Conservation (phyloP, 2,888 invertebrate species). For the Yponomeuta plumbellus region DNA sequence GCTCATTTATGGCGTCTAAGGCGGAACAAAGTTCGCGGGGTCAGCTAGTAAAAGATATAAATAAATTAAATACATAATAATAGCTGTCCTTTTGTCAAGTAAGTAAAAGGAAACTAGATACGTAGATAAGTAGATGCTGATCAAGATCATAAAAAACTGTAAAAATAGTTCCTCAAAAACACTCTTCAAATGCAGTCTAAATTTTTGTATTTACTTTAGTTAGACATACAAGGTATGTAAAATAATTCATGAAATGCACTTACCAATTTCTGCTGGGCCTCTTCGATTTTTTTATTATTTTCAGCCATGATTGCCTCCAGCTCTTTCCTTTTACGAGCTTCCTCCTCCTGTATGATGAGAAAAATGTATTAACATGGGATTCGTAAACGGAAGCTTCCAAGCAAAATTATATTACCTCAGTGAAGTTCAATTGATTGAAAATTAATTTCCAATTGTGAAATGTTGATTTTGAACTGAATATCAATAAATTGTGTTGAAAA, state of each 20-base stretch:
- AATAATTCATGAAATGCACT: slow-evolving; percentile 42
- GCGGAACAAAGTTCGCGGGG: too few species aligned
- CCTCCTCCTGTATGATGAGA: slow-evolving; percentile 94
- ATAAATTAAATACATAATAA: too few species aligned
- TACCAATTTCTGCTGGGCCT: slow-evolving; percentile 97
- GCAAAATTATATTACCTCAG: slow-evolving; percentile 3
- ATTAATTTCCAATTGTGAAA: background rate
- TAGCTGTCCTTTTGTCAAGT: too few species aligned
- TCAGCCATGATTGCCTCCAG: slow-evolving; percentile 97
- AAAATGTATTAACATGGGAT: slow-evolving; percentile 51
- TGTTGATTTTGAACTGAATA: background rate
- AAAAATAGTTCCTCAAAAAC: too few species aligned
- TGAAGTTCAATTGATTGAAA: background rate
- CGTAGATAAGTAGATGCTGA: too few species aligned
- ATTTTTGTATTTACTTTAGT: too few species aligned
- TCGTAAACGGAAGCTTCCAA: slow-evolving; percentile 4
- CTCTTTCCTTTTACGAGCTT: slow-evolving; percentile 95
- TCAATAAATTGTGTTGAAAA: too few species aligned
- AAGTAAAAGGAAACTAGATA: too few species aligned
- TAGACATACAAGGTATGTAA: background rate
- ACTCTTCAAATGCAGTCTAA: too few species aligned
- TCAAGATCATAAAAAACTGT: too few species aligned
- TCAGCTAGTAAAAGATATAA: too few species aligned
- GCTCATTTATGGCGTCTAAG: too few species aligned
- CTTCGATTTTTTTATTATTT: slow-evolving; percentile 98